Evolutionary conservation across 2,888 invertebrate species (phyloP).

Genomic region (Cryptus viduatorius): DNA sequence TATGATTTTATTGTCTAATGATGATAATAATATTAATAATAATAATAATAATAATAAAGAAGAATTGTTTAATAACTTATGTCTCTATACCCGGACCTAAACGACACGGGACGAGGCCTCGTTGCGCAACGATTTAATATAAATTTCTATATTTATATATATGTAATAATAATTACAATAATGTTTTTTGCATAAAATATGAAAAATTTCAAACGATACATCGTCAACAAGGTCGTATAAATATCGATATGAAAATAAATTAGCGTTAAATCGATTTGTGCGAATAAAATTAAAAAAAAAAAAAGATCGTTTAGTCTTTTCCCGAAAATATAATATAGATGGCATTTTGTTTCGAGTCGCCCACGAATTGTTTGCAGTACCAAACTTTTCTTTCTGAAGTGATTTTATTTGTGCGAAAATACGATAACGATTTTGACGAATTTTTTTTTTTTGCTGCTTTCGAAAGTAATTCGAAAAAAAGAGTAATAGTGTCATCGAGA

Average conservation of each 20-base stretch:
- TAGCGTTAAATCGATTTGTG: constrained; percentile 52
- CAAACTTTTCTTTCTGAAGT: no score
- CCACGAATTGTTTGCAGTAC: neutral
- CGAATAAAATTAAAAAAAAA: constrained; percentile 22
- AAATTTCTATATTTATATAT: constrained; percentile 55
- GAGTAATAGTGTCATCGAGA: neutral
- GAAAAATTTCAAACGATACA: constrained; percentile 65
- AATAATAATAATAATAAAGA: constrained; percentile 36
- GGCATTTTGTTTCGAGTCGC: neutral
- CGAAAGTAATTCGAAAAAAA: neutral
- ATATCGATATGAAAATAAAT: constrained; percentile 69
- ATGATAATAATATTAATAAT: constrained; percentile 20
- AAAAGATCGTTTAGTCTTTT: neutral
- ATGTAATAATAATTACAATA: constrained; percentile 45
- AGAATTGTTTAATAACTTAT: constrained; percentile 55
- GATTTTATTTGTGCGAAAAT: no score
- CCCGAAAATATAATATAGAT: neutral
- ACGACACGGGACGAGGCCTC: constrained; percentile 59
- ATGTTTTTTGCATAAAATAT: constrained; percentile 66
- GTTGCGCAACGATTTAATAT: constrained; percentile 63
- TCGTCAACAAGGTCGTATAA: constrained; percentile 68
- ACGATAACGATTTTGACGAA: neutral
- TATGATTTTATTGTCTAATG: constrained; percentile 28
- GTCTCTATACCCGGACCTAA: constrained; percentile 53
- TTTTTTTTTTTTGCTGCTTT: neutral